Base-by-base conservation (phyloP, 2,113 vertebrate species). In the Bujurquina vittata region DNA sequence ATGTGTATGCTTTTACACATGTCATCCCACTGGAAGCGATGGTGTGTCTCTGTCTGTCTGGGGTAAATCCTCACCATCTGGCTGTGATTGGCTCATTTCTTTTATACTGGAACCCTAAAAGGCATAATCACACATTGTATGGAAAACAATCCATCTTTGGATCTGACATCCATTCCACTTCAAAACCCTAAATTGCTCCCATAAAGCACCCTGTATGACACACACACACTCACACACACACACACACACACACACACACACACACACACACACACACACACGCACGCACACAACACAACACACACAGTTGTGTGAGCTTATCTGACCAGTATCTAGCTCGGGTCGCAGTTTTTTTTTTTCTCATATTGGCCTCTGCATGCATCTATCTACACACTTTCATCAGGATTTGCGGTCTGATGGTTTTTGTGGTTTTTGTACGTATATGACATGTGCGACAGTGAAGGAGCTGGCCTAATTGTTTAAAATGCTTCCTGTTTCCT, bases 121-220 rank as follows among this genome's bases (percentile, higher is more conserved):
- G 87, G 90, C 74, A 89, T 93, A 95, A 95, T 95, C 92, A 94
- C 91, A 94, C 86, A 81, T 92, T 59, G 61, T 90, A 95, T 91
- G 87, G 90, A 94, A 94, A 95, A 95, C 86, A 94, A 94, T 95
- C 94, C 91, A 92, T 94, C 93, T 95, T 89, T 93, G 81, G 49
- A 91, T 94, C 93, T 94, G 95, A 94, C 92, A 93, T 93, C 80
- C 84, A 72, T 87, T 95, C 93, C 88, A 89, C 91, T 93, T 94
- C 77, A 89, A 95, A 95, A 92, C 91, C 92, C 74, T 83, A 95
- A 95, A 96, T 95, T 94, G 93, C 89, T 95, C 94, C 94, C 93
- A 94, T 95, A 87, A 96, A 92, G 75, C 31, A 31, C 26, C n/a
- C 18, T 74, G 65, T 43, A 78, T 91, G 89, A 92, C 87, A 89